phyloP scores from a whole-genome alignment of 2,113 vertebrate genomes.

The Caranx melampygus region DNA sequence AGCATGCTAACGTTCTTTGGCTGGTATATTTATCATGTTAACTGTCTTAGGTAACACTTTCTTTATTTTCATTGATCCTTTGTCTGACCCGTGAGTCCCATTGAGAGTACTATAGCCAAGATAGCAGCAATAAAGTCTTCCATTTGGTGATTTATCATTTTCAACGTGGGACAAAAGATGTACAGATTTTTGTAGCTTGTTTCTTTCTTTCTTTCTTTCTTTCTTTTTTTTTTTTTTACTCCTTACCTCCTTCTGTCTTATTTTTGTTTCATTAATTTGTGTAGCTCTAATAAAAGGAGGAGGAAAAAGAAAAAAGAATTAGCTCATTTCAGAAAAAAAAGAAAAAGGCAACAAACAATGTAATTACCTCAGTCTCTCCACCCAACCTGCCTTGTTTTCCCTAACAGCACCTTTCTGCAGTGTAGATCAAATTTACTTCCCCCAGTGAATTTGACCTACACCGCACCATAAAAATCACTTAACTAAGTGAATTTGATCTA shows the following conservation, averaged over 20 bases:
- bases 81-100: too few relatives aligned
- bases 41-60: too few relatives aligned
- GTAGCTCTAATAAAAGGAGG: background rate
- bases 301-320: background rate
- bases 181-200: background rate
- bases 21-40: too few relatives aligned
- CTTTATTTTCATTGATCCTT: too few relatives aligned
- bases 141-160: background rate
- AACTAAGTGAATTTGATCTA: conserved; percentile 62
- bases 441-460: conserved; percentile 49
- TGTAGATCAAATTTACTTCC: conserved; percentile 60
- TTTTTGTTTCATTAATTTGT: background rate
- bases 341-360: background rate
- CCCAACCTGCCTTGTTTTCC: background rate
- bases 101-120: too few relatives aligned
- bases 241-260: background rate
- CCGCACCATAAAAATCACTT: conserved; percentile 57
- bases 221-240: background rate
- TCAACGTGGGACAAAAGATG: background rate
- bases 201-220: too few relatives aligned
- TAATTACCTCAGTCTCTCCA: background rate
- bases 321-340: background rate
- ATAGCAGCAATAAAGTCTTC: too few relatives aligned
- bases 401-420: conserved; percentile 21
- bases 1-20: too few relatives aligned